Base-by-base conservation (phyloP, 2,888 invertebrate genomes). In the Phania funesta region DNA sequence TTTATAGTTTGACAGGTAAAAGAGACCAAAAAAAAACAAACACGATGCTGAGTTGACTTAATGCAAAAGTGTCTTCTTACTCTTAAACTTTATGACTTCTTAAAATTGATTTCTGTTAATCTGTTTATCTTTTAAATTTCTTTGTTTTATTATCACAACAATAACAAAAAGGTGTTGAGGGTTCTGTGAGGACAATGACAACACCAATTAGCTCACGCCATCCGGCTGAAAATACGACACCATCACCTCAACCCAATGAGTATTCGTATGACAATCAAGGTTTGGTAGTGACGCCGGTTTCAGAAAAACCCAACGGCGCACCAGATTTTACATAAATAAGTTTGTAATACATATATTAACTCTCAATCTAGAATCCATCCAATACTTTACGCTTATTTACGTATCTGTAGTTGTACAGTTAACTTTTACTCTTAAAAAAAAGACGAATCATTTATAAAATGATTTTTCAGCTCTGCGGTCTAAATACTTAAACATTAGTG, bases 251-350 rank as follows among this genome's bases (percentile, higher is more conserved):
- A 3, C 83, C 87, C 5, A 91, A 95, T 46, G 96, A 95, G 86
- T 95, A 95, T 86, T 95, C 95, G 0, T 95, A 96, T 87, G 96
- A 96, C 86, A 96, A 96, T 90, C 94, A 94, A 87, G 95, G 93
- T 0, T 93, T 96, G 93, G 94, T 94, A 13, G 93, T 94, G 80
- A 94, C 94, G 13, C 93, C 93, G 0, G 87, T 88, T 13, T 85
- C 87, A 13, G 90, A 89, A 48, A 90, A 90, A 67, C 87, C 90
- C 7, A 78, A 78, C 76, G 80, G 84, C 65, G 73, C 83, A 73
- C 68, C 85, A 3, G 73, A 64, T 84, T 82, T 24, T 87, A 87
- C 56, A 24, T 64, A 50, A 71, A 38, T 18, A 16, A 11, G n/a
- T n/a, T n/a, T n/a, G n/a, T n/a, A n/a, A 16, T 0, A 20, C 6